Evolutionary conservation across 2,113 vertebrate genomes (phyloP).

Genomic region (Caracal caracal): DNA sequence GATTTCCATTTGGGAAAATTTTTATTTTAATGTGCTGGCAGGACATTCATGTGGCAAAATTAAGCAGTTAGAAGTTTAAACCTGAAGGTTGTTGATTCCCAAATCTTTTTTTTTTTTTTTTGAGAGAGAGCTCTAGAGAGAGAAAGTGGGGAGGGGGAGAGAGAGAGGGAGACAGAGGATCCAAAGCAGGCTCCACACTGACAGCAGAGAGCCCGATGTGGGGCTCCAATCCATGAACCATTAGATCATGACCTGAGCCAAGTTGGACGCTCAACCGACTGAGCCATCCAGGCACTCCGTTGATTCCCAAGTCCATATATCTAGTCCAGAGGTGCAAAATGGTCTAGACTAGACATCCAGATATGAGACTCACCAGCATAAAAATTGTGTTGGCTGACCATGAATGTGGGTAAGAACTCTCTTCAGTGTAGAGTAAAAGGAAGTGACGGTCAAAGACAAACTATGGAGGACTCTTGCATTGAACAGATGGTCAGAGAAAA

Average conservation of each 20-base stretch:
- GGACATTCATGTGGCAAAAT: background rate
- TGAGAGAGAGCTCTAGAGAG: no score
- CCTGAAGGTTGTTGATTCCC: background rate
- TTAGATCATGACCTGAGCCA: no score
- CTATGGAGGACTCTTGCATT: background rate
- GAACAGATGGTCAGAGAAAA: background rate
- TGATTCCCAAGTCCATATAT: background rate
- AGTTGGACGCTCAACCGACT: no score
- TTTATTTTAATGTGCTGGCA: background rate
- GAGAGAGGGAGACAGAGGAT: no score
- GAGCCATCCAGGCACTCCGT: no score
- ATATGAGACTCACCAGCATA: background rate
- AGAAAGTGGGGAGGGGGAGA: no score
- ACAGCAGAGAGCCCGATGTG: no score
- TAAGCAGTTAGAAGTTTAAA: background rate
- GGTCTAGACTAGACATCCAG: background rate
- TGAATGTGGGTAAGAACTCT: background rate
- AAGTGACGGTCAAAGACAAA: background rate
- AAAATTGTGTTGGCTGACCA: background rate
- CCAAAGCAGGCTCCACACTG: no score
- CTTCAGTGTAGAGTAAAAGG: background rate
- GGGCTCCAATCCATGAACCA: no score
- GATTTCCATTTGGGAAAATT: background rate
- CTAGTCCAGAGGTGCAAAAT: background rate
- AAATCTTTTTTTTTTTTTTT: no score